Evolutionary conservation across 2,113 vertebrate species (phyloP), one percentile per base, ranked within the genome.

Genomic region (Seriola quinqueradiata): DNA sequence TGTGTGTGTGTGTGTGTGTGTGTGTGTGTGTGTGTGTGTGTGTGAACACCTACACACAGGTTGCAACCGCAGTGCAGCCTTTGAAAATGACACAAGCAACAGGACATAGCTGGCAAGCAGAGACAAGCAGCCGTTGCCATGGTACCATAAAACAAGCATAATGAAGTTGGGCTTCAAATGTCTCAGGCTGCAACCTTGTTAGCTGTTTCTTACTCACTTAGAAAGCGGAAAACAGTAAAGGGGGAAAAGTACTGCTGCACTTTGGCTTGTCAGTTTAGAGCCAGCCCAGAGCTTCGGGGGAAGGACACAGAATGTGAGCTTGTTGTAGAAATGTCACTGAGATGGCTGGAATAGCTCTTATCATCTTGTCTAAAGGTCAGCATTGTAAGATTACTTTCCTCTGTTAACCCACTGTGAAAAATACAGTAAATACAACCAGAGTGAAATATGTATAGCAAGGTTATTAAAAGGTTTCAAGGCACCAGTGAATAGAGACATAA

Each of bases 1-100:
- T 59, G 28, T 3, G 4, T 25, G 25, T 25, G 25, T 69, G 46
- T 69, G 34, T 69, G 46, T 69, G 4, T 69, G 46, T 69, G 34
- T 59, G 28, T 3, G 4, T 25, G 25, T 25, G 25, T 82, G 21
- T 44, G 73, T 75, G 61, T 82, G 21, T 69, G 46, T 69, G 34
- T 59, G 28, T 3, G 4, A 71, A 87, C 74, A 73, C 70, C 77
- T 75, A 78, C 66, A 69, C 76, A 61, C 74, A 54, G 67, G 61
- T 69, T 59, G 46, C 57, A 65, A 71, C 66, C 59, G 52, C 3
- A 72, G 17, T 21, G 48, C 55, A 48, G 52, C 23, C 52, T 84
- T 61, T 84, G 57, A 70, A 79, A 75, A 60, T 23, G 59, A 67
- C 42, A 65, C 8, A 3, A 48, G 61, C 12, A 23, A 17, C 68